These are phyloP conservation scores for Cerceris ruficornis DNA, from an alignment of 2,888 invertebrate genomes.

Conservation along the genomic window DNA sequence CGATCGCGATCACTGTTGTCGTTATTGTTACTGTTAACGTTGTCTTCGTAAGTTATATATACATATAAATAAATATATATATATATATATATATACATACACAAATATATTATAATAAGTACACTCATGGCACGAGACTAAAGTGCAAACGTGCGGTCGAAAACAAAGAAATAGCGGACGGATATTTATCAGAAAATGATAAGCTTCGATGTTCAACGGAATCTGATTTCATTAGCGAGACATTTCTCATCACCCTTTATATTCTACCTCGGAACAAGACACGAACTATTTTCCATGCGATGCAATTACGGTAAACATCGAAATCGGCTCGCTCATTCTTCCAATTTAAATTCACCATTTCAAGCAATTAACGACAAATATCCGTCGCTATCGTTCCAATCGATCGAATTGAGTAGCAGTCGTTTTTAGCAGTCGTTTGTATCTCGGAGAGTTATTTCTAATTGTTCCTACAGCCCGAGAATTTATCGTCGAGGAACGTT, in stretches of 20 bases:
- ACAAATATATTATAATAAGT: not conserved
- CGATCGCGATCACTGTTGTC: conserved; percentile 71
- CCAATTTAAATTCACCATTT: not conserved
- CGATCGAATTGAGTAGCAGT: too few relatives aligned
- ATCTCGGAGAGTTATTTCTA: too few relatives aligned
- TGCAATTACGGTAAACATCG: not conserved
- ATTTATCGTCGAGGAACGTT: too few relatives aligned
- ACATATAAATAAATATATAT: conserved; percentile 27
- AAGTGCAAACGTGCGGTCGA: not conserved
- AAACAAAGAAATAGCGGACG: not conserved
- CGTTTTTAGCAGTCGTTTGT: too few relatives aligned
- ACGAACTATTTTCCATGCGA: not conserved
- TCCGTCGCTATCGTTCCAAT: not conserved
- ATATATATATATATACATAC: conserved; percentile 14
- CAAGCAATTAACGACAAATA: not conserved
- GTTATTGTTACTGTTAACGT: conserved; percentile 75
- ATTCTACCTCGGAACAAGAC: not conserved
- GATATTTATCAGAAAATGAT: not conserved
- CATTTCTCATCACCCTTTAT: conserved; percentile 25
- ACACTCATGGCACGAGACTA: not conserved
- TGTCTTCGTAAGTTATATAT: conserved; percentile 60
- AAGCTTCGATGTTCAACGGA: not conserved
- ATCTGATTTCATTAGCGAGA: conserved; percentile 40
- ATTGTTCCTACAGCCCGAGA: too few relatives aligned
- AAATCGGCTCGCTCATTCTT: not conserved